Conservation (phyloP, 2,797 vertebrate genomes). For the Peromyscus attwateri region DNA sequence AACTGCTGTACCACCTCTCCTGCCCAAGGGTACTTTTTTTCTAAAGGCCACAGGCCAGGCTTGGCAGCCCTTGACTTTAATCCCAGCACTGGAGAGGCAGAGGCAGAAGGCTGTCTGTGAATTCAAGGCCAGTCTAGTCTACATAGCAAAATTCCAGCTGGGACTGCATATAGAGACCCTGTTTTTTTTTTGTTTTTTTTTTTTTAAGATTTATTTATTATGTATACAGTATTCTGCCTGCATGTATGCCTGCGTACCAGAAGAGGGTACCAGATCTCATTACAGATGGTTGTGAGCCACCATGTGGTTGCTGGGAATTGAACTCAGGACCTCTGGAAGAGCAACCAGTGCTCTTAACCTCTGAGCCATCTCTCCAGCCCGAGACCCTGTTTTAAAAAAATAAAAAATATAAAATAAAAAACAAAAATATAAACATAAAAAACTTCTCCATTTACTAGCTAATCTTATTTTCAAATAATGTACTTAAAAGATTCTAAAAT, state of each 20-base stretch:
- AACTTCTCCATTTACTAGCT: neutral
- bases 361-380: too few relatives aligned
- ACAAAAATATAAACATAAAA: neutral
- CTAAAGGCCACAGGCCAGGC: neutral
- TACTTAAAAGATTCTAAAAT: too few relatives aligned
- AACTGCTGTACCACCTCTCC: neutral
- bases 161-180: neutral
- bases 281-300: too few relatives aligned
- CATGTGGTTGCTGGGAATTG: too few relatives aligned
- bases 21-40: neutral
- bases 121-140: neutral
- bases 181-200: too few relatives aligned
- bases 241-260: too few relatives aligned
- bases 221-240: too few relatives aligned
- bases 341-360: too few relatives aligned
- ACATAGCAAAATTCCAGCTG: neutral
- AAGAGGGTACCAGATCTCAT: too few relatives aligned
- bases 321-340: too few relatives aligned
- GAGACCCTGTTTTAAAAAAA: neutral
- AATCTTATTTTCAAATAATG: neutral
- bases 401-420: neutral
- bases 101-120: neutral
- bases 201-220: too few relatives aligned
- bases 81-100: neutral
- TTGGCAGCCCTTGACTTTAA: neutral